Evolutionary conservation across 2,888 invertebrate genomes (phyloP).

Genomic region (Galerucella pusilla): DNA sequence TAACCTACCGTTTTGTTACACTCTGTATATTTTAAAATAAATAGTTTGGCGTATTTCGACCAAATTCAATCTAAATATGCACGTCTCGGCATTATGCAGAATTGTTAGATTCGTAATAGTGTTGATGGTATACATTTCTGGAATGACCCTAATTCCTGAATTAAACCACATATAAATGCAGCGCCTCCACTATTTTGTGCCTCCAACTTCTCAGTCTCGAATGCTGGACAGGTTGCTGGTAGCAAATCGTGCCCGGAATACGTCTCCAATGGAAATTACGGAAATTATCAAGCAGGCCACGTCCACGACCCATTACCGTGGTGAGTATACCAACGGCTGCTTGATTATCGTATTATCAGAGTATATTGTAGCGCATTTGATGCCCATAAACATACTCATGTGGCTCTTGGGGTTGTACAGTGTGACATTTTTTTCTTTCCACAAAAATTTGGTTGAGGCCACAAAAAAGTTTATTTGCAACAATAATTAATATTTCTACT

Average conservation of each 20-base stretch:
- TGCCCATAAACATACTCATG: conserved; percentile 58
- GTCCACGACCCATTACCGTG: conserved; percentile 60
- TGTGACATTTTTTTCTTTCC: background rate
- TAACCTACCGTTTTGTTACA: no score
- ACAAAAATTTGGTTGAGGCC: background rate
- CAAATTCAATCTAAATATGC: background rate
- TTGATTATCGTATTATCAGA: conserved; percentile 64
- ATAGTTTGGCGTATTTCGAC: no score
- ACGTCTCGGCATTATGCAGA: background rate
- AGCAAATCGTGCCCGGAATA: conserved; percentile 44
- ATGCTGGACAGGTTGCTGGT: conserved; percentile 49
- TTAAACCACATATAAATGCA: conserved; percentile 19
- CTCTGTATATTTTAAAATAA: no score
- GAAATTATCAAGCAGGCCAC: conserved; percentile 57
- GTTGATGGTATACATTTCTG: background rate
- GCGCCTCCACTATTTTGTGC: conserved; percentile 5
- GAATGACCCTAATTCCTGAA: conserved; percentile 6
- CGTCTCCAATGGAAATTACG: conserved; percentile 48
- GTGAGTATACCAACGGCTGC: conserved; percentile 55
- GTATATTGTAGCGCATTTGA: conserved; percentile 62
- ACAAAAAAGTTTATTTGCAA: no score
- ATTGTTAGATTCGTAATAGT: background rate
- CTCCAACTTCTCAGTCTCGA: conserved; percentile 29
- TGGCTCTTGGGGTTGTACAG: conserved; percentile 31
- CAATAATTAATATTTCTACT: no score